Base-by-base conservation (phyloP, 2,888 invertebrate species). In the Diabrotica balteata region DNA sequence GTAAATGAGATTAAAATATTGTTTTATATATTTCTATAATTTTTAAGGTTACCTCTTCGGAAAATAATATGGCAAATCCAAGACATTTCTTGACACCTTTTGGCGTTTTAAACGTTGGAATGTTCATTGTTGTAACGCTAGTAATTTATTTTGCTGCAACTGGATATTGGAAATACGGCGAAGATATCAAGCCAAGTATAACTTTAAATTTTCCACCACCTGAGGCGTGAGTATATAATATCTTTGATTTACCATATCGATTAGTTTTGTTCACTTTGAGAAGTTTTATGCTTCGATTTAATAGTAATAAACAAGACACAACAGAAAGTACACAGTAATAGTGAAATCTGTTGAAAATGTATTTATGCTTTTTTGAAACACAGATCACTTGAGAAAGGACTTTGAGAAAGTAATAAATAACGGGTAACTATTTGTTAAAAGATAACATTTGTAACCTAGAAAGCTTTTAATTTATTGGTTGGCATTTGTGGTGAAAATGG, bases 31-130 rank as follows among this genome's bases (percentile, higher is more conserved):
- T 22, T n/a, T 66, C 22, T 8, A 2, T 54, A 45, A 43, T 59
- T 57, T 65, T 82, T 53, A 82, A 97, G 96, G 93, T 96, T 51
- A 90, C 97, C 58, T 94, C 96, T 3, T 81, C 97, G 72, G 95
- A 96, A 83, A 96, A 95, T 83, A 93, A 93, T 79, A 96, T 97
- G 95, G 90, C 90, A 80, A 91, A 90, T 0, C 95, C 95, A 0
- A 88, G 90, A 78, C 88, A 90, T 59, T 95, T 96, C 83, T 90
- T 90, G 4, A 90, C 91, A 3, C 88, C 88, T 65, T 90, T 85
- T 70, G 96, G 96, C 2, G 94, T 95, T 4, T 86, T 96, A 5
- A 95, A 95, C 80, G 85, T 91, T 9, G 94, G 93, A 53, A 95
- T 96, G 93, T 80, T 86, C 2, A 85, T 93, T 70, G 93, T 95